Conservation (phyloP, 2,797 vertebrate genomes). For the Jordanella pulchra region DNA sequence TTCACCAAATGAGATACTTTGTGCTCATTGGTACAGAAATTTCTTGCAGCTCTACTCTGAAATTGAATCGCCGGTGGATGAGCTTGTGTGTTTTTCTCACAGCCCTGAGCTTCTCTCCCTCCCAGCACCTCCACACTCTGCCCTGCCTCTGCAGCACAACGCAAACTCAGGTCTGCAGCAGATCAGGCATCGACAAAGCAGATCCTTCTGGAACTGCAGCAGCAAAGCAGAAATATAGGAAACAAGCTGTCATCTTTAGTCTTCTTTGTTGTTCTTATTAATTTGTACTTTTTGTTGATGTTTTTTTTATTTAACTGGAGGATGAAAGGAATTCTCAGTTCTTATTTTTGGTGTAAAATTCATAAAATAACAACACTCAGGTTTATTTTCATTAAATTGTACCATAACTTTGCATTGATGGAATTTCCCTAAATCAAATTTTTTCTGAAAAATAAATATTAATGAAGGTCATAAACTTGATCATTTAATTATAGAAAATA, state of each 20-base stretch:
- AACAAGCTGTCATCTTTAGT: neutral
- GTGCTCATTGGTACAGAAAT: slow-evolving; percentile 82
- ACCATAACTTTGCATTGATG: neutral
- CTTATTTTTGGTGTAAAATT: neutral
- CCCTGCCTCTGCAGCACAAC: slow-evolving; percentile 1
- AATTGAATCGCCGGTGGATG: slow-evolving; percentile 84
- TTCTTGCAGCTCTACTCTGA: slow-evolving; percentile 81
- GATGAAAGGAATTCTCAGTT: neutral
- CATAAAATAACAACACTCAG: neutral
- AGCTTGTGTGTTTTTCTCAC: slow-evolving; percentile 92
- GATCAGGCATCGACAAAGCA: slow-evolving; percentile 1
- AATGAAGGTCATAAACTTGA: neutral
- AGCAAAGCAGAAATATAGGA: neutral
- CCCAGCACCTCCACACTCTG: slow-evolving; percentile 14
- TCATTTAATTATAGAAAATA: neutral
- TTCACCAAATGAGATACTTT: slow-evolving; percentile 62
- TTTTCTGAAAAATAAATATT: neutral
- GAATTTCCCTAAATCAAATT: neutral
- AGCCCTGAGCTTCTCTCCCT: slow-evolving; percentile 52
- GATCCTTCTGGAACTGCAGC: neutral
- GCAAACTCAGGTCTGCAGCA: slow-evolving; percentile 17
- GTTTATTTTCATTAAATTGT: neutral
- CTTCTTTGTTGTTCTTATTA: too few relatives aligned
- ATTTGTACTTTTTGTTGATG: too few relatives aligned
- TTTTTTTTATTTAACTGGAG: neutral